These are phyloP conservation scores for Allophyes oxyacanthae DNA, from an alignment of 2,888 invertebrate genomes.

Conservation along the genomic window DNA sequence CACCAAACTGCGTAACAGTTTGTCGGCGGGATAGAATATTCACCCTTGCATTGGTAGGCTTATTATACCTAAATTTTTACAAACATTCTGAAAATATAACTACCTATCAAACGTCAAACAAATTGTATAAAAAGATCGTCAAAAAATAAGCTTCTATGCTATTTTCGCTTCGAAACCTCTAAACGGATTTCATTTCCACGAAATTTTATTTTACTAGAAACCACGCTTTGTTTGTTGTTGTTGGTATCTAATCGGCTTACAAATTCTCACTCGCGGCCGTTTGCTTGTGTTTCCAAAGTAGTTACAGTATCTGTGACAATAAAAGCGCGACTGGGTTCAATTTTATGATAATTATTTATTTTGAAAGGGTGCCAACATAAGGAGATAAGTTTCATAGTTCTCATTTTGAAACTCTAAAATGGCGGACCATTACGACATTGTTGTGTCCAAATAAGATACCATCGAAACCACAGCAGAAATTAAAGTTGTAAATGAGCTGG, in stretches of 20 bases:
- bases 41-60: too few species aligned
- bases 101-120: too few species aligned
- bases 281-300: slow-evolving; percentile 37
- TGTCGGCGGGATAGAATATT: too few species aligned
- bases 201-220: slow-evolving; percentile 37
- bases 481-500: slow-evolving; percentile 12
- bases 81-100: neutral
- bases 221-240: slow-evolving; percentile 33
- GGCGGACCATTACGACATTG: too few species aligned
- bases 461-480: neutral
- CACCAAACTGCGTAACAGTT: too few species aligned
- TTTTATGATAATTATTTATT: slow-evolving; percentile 19
- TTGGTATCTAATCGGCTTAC: slow-evolving; percentile 51
- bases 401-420: too few species aligned
- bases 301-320: slow-evolving; percentile 26
- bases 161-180: slow-evolving; percentile 34
- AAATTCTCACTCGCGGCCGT: slow-evolving; percentile 24
- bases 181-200: slow-evolving; percentile 24
- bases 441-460: neutral
- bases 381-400: too few species aligned
- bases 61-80: too few species aligned
- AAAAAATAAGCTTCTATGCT: slow-evolving; percentile 16
- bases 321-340: slow-evolving; percentile 17
- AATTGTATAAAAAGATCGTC: slow-evolving; percentile 1
- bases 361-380: slow-evolving; percentile 1